Percentiles rank a stretch among this genome's conserved stretches.
Conservation (phyloP, 2,113 vertebrate genomes). For the Spea bombifrons region DNA sequence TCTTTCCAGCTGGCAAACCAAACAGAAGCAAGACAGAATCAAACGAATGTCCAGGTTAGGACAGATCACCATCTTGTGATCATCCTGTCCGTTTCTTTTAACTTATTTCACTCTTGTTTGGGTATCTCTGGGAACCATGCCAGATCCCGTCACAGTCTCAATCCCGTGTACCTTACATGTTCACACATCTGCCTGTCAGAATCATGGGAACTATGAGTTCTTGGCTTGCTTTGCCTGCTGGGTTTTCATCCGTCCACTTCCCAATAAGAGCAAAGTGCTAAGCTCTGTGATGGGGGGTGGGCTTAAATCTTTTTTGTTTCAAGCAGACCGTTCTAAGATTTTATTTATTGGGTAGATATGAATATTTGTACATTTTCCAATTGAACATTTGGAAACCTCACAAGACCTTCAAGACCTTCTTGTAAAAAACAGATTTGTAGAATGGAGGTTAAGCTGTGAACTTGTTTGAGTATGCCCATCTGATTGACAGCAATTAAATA, state of each 20-base stretch:
- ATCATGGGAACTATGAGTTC: conserved; percentile 46
- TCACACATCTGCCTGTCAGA: conserved; percentile 41
- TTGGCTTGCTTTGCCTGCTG: conserved; percentile 23
- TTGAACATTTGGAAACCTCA: not conserved
- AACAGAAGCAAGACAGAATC: not conserved
- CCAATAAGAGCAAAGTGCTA: conserved; percentile 41
- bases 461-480: no score
- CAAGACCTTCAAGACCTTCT: no score
- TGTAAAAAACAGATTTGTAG: no score
- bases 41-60: not conserved
- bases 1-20: not conserved
- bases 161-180: conserved; percentile 35
- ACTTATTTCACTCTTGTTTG: conserved; percentile 2
- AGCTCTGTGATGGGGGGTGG: conserved; percentile 24
- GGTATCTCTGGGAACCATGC: conserved; percentile 23
- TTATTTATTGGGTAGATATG: not conserved
- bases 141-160: conserved; percentile 33
- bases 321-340: not conserved
- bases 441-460: no score
- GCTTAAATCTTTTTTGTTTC: not conserved
- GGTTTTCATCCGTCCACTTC: conserved; percentile 42
- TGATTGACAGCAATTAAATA: no score
- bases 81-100: conserved; percentile 8
- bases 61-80: conserved; percentile 2
- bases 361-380: not conserved